A percentile compares a stretch with the other conserved stretches of the same genome.
Conservation (phyloP, 1,140 invertebrate genomes). For the Drosophila persimilis region DNA sequence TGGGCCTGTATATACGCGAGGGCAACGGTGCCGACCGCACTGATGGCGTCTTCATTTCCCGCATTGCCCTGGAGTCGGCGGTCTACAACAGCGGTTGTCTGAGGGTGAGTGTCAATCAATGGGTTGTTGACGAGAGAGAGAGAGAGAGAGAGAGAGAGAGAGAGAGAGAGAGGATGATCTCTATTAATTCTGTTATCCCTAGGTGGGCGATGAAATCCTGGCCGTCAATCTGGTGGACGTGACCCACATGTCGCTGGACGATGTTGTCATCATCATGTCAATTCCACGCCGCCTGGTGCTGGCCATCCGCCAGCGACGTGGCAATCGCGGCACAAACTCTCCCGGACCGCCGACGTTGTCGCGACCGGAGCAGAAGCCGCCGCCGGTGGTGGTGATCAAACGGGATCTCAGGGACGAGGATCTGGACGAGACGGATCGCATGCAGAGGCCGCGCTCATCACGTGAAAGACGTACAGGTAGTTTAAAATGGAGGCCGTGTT, state of each 20-base stretch:
- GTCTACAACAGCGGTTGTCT: conserved; percentile 98
- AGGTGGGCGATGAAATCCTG: conserved; percentile 99
- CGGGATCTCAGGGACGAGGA: conserved; percentile 94
- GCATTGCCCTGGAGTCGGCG: conserved; percentile 98
- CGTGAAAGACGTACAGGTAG: conserved; percentile 84
- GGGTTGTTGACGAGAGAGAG: not conserved
- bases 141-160: no score
- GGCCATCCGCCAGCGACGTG: conserved; percentile 91
- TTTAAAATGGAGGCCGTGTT: conserved; percentile 66
- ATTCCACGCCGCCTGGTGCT: conserved; percentile 97
- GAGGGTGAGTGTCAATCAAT: conserved; percentile 85
- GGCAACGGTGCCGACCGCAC: conserved; percentile 96
- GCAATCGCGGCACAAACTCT: conserved; percentile 86
- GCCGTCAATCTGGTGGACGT: conserved; percentile 99
- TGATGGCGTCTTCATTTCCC: conserved; percentile 98
- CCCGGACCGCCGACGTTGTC: conserved; percentile 86
- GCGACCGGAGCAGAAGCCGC: conserved; percentile 91
- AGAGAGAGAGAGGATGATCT: no score
- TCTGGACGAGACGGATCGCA: conserved; percentile 84
- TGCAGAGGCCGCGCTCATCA: conserved; percentile 83
- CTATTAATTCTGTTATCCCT: not conserved
- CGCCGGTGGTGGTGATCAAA: conserved; percentile 96
- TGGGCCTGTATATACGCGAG: conserved; percentile 98
- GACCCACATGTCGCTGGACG: conserved; percentile 98
- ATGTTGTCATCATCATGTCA: conserved; percentile 99